Evolutionary conservation across 2,113 vertebrate species (phyloP), one percentile per base, ranked within the genome.

Genomic region (Nipponia nippon): DNA sequence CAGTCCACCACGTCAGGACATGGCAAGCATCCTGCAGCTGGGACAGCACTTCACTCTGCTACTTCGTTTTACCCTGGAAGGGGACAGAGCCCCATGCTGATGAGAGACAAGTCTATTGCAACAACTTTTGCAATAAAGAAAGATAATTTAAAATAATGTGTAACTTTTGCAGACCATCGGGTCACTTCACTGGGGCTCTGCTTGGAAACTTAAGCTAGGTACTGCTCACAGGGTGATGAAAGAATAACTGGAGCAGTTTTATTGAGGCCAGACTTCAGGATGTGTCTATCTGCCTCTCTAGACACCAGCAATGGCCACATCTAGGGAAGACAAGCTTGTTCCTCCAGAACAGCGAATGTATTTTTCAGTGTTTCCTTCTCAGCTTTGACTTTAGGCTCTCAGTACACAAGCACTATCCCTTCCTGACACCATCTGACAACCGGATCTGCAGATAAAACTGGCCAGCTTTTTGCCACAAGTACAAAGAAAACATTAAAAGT

Each of bases 1-100:
- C 38, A 58, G 34, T 13, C 58, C 26, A 52, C 38, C 53, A 21
- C 0, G 0, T 11, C 40, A 66, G 70, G 56, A 44, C 21, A 19
- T 3, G 4, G 34, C 27, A 56, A 49, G 40, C 8, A 32, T 85
- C 55, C n/a, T 71, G 25, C 42, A 69, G 18, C 47, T 52, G 42
- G 34, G 27, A 44, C 30, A 87, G 77, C 36, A 29, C 69, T 90
- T 83, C 38, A 7, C 11, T 67, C 66, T 55, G n/a, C 17, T 18
- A 11, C 29, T 40, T 27, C 34, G 5, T 40, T 86, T 81, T 66
- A 81, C 27, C 25, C 20, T 62, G 34, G 38, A 53, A 13, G 13
- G 16, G 46, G 20, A 63, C 2, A 3, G 16, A 76, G 25, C 8
- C 29, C 67, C 29, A 40, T 2, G 23, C 0, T 49, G 16, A 83